Evolutionary conservation across 2,888 invertebrate genomes (phyloP).

Genomic region (Volucella zonaria): DNA sequence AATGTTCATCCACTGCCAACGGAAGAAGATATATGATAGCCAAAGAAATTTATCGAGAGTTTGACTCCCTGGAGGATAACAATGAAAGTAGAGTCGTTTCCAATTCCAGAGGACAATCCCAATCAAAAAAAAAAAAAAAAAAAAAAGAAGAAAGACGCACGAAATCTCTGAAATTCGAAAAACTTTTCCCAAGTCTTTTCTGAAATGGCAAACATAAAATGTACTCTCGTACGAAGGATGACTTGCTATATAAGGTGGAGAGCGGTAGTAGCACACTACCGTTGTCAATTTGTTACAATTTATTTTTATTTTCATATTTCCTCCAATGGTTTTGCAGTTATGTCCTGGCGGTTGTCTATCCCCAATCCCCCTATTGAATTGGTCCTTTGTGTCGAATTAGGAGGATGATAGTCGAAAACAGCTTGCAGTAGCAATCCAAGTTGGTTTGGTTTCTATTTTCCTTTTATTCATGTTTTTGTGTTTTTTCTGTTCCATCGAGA

Average conservation of each 20-base stretch:
- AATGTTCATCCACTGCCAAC: slow-evolving; percentile 60
- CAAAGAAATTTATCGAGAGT: slow-evolving; percentile 72
- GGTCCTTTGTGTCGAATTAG: slow-evolving; percentile 72
- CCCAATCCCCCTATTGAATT: slow-evolving; percentile 27
- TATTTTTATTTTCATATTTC: slow-evolving; percentile 74
- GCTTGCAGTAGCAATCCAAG: slow-evolving; percentile 69
- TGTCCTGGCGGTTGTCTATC: slow-evolving; percentile 10
- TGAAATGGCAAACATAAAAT: slow-evolving; percentile 53
- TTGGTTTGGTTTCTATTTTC: slow-evolving; percentile 37
- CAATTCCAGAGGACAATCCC: slow-evolving; percentile 56
- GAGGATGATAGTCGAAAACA: slow-evolving; percentile 67
- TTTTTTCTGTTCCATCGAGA: slow-evolving; percentile 12
- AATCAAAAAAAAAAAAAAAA: slow-evolving; percentile 22
- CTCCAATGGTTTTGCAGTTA: slow-evolving; percentile 22
- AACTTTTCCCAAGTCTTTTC: slow-evolving; percentile 32
- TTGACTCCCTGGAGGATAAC: slow-evolving; percentile 64
- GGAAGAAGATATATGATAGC: slow-evolving; percentile 71
- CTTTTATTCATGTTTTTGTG: too few relatives aligned
- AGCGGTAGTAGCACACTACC: slow-evolving; percentile 51
- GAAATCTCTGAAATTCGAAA: slow-evolving; percentile 17
- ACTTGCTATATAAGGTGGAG: slow-evolving; percentile 38
- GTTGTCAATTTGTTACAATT: slow-evolving; percentile 74
- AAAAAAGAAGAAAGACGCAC: slow-evolving; percentile 11
- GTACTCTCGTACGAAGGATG: slow-evolving; percentile 15
- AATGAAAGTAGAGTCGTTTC: slow-evolving; percentile 71